Conservation (phyloP, 2,797 vertebrate genomes). For the Notolabrus celidotus region DNA sequence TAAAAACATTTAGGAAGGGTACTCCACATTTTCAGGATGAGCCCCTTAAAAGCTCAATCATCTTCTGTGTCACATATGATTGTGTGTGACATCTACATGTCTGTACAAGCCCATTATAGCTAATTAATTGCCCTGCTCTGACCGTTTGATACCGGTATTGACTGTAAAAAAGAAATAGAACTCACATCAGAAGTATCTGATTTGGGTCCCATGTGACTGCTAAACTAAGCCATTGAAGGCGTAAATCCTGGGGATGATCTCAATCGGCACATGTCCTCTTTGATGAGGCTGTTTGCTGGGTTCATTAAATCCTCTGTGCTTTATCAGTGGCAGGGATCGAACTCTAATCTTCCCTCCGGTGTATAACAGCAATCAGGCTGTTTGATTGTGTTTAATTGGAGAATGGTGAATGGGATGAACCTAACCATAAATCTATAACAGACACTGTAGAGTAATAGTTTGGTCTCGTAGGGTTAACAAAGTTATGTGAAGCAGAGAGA, state of each 20-base stretch:
- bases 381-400: slow-evolving; percentile 34
- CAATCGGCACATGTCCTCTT: slow-evolving; percentile 18
- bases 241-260: slow-evolving; percentile 17
- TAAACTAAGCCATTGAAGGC: neutral
- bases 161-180: neutral
- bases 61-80: neutral
- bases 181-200: neutral
- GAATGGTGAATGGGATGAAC: slow-evolving; percentile 7
- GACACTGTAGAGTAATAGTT: slow-evolving; percentile 2
- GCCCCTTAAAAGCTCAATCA: neutral
- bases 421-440: slow-evolving; percentile 8
- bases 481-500: neutral
- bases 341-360: slow-evolving; percentile 43
- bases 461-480: slow-evolving; percentile 27
- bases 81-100: neutral
- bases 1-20: neutral
- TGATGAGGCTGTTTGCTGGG: slow-evolving; percentile 34
- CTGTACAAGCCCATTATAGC: neutral
- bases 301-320: slow-evolving; percentile 51
- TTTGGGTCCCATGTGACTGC: neutral
- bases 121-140: accelerated
- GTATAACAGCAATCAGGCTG: slow-evolving; percentile 19
- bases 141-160: neutral
- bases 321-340: slow-evolving; percentile 47
- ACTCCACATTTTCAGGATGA: neutral